Evolutionary conservation across 2,797 vertebrate species (phyloP).

Genomic region (Falco concolor): DNA sequence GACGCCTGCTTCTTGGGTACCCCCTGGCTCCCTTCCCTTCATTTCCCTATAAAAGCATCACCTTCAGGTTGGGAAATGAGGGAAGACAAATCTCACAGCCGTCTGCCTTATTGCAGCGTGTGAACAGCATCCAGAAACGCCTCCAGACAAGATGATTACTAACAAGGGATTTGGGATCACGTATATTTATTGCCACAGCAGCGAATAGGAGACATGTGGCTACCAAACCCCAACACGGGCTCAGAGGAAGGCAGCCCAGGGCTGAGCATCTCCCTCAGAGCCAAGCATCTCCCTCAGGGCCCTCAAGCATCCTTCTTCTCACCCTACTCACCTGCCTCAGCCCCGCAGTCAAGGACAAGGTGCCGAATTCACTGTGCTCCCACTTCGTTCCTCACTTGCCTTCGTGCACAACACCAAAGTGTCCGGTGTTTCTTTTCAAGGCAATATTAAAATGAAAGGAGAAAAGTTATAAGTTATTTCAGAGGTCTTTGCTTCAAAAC

Average conservation of each 20-base stretch:
- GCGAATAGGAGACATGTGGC: neutral
- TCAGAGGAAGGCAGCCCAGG: neutral
- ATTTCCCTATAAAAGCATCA: neutral
- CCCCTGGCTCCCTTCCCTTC: neutral
- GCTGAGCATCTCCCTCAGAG: neutral
- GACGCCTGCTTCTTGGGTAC: neutral
- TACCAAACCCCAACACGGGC: neutral
- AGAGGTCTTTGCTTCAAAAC: constrained; percentile 23
- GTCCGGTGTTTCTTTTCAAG: neutral
- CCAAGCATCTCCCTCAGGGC: neutral
- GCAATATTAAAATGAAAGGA: neutral
- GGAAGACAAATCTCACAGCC: neutral
- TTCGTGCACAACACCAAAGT: fast-evolving
- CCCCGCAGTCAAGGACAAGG: neutral
- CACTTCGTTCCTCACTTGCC: neutral
- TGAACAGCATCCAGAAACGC: neutral
- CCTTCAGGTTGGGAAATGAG: neutral
- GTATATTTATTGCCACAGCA: neutral
- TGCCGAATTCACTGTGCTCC: fast-evolving
- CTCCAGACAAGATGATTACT: neutral
- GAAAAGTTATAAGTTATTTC: neutral
- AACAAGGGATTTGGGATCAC: neutral
- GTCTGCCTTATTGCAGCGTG: neutral
- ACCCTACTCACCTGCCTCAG: neutral
- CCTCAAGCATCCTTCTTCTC: neutral